Evolutionary conservation across 2,888 invertebrate species (phyloP).

Genomic region (Gymnoscelis rufifasciata): DNA sequence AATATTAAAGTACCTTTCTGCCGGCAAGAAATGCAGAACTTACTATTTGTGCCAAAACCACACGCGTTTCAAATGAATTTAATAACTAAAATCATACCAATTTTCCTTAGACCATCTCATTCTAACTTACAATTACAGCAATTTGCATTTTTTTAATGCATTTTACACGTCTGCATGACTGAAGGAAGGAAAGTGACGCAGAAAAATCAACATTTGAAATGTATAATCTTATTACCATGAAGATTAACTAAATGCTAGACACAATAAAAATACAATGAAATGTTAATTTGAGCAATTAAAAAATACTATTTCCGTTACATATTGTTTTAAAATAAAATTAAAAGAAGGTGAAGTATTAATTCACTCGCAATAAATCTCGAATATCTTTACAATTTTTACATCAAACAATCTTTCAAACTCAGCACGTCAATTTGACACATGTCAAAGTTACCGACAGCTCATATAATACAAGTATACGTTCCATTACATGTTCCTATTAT

Average conservation of each 20-base stretch:
- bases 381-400: background rate
- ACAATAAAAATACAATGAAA: slow-evolving; percentile 28
- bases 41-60: too few relatives aligned
- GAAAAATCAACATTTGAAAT: background rate
- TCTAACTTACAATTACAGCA: too few relatives aligned
- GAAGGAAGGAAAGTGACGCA: too few relatives aligned
- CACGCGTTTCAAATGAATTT: too few relatives aligned
- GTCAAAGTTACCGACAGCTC: background rate
- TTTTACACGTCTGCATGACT: too few relatives aligned
- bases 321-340: background rate
- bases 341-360: background rate
- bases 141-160: too few relatives aligned
- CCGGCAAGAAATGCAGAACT: too few relatives aligned
- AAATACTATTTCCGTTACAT: slow-evolving; percentile 13
- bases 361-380: background rate
- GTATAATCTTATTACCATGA: slow-evolving; percentile 11
- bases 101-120: too few relatives aligned
- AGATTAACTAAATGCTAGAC: slow-evolving; percentile 13
- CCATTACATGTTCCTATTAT: background rate
- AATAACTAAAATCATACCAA: too few relatives aligned
- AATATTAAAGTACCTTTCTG: too few relatives aligned
- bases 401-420: background rate
- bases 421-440: background rate
- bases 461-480: slow-evolving; percentile 6
- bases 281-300: slow-evolving; percentile 36